Percentiles rank a stretch among this genome's conserved stretches.
Evolutionary conservation across 2,113 vertebrate species (phyloP).

Genomic region (Serilophus lunatus): DNA sequence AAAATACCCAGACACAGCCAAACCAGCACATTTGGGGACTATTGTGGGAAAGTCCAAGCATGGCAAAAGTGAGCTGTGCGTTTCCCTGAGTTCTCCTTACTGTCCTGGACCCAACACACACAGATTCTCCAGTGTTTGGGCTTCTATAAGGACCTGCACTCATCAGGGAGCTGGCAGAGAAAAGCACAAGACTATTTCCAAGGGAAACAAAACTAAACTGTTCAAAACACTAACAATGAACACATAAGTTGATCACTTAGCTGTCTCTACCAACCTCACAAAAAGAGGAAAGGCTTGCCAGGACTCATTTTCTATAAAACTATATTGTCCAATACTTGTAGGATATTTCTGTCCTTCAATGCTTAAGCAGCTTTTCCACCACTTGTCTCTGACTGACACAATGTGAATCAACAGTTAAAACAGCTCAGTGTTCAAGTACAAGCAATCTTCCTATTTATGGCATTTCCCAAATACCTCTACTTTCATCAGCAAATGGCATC

Average conservation of each 20-base stretch:
- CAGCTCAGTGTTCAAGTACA: background rate
- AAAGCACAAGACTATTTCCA: background rate
- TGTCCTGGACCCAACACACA: background rate
- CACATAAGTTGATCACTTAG: background rate
- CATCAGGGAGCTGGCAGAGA: background rate
- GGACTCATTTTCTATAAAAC: background rate
- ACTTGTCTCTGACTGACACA: background rate
- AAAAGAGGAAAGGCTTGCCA: background rate
- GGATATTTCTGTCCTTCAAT: background rate
- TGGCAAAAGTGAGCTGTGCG: background rate
- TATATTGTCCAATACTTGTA: background rate
- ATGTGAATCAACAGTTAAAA: background rate
- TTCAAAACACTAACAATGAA: too few relatives aligned
- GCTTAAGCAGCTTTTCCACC: background rate
- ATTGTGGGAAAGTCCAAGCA: rapidly evolving
- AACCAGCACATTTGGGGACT: background rate
- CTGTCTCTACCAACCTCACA: background rate
- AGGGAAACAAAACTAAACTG: background rate
- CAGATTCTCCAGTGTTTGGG: too few relatives aligned
- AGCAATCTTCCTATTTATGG: background rate
- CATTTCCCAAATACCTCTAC: background rate
- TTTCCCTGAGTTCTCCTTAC: background rate
- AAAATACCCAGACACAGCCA: rapidly evolving
- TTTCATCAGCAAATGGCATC: background rate
- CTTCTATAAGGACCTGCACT: background rate